Evolutionary conservation across 2,888 invertebrate species (phyloP), one percentile per base, ranked within the genome.

Genomic region (Parnassius smintheus): DNA sequence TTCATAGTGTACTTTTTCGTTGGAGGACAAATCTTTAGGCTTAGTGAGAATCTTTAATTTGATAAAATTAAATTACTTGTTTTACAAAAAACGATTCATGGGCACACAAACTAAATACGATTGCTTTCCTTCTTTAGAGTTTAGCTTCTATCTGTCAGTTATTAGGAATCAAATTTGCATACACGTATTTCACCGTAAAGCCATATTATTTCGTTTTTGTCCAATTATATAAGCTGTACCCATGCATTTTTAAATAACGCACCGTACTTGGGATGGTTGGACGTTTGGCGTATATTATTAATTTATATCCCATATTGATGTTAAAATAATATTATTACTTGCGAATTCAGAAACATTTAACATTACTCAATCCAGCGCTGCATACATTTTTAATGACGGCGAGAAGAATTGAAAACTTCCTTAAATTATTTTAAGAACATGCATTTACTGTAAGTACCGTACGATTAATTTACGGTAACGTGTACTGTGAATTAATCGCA

Each of bases 211-310:
- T 73, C 68, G n/a, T 13, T 70, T 78, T 46, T 12, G 35, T 12
- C n/a, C n/a, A 46, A 46, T n/a, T 76, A 69, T 83, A 80, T 82
- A 76, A 74, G 83, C 82, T 82, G 77, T 85, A 83, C 75, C 85
- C 78, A 83, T 84, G 75, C 83, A 77, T 85, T 87, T 85, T 84
- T 81, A 74, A 71, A 81, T 82, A 48, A 81, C 79, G 86, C 88
- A 88, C 88, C 82, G 76, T 82, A 81, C 80, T 74, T 82, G 78
- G 82, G 85, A 86, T 85, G 87, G 88, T 89, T 88, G 88, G 86
- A 85, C 86, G 79, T 86, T 78, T 83, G 83, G 75, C 77, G 81
- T 83, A 81, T 80, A 76, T 81, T 80, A 35, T 70, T 73, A 76
- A 77, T 76, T 69, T 66, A 41, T 70, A 70, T 75, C 66, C 76